Evolutionary conservation across 2,888 invertebrate species (phyloP).

Genomic region (Nudaria mundana): DNA sequence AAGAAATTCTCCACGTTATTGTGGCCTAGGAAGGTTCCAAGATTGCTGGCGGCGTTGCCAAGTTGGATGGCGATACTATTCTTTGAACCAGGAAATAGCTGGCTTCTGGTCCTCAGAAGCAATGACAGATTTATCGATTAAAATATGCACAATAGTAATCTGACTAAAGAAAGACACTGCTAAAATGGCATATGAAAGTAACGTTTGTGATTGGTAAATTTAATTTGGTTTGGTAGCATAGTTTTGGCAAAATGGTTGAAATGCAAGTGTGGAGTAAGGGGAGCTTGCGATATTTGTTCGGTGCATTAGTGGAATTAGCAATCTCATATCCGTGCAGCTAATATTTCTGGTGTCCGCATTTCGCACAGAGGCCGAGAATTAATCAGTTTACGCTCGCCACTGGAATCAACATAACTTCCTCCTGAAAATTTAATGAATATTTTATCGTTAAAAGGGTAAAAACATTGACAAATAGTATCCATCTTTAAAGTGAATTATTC

Average conservation of each 20-base stretch:
- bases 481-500: too few species aligned
- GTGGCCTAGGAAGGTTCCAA: too few species aligned
- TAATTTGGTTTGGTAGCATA: conserved; percentile 30
- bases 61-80: too few species aligned
- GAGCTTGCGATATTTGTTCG: conserved; percentile 69
- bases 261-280: conserved; percentile 50
- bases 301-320: conserved; percentile 79
- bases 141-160: background rate
- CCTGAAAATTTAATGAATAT: conserved; percentile 13
- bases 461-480: too few species aligned
- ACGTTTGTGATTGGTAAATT: conserved; percentile 24
- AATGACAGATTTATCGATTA: too few species aligned
- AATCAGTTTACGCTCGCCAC: conserved; percentile 65
- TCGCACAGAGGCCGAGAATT: conserved; percentile 65
- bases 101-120: too few species aligned
- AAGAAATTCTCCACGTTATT: too few species aligned
- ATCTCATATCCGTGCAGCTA: conserved; percentile 72
- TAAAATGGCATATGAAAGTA: conserved; percentile 12
- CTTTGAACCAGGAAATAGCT: too few species aligned
- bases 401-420: conserved; percentile 43
- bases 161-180: conserved; percentile 1
- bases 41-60: too few species aligned
- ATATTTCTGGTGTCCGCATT: conserved; percentile 73
- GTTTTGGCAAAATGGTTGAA: conserved; percentile 46
- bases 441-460: too few species aligned